Evolutionary conservation across 2,797 vertebrate genomes (phyloP).

Genomic region (Clamator glandarius): DNA sequence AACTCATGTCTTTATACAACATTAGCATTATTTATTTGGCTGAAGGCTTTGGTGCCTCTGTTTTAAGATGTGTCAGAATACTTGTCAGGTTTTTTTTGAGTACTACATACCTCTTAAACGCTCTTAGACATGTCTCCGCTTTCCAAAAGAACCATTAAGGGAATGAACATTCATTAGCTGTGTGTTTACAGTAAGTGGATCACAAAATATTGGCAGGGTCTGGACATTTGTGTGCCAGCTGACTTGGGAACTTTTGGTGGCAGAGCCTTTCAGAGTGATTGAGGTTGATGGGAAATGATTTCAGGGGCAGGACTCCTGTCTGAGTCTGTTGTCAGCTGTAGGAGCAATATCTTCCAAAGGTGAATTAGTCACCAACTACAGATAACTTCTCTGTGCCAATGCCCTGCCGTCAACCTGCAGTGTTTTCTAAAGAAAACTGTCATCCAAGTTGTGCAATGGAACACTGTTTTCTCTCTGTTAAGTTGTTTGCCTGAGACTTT

Average conservation of each 20-base stretch:
- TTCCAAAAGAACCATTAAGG: constrained; percentile 46
- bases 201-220: constrained; percentile 46
- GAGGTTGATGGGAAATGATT: constrained; percentile 47
- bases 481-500: neutral
- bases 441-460: neutral
- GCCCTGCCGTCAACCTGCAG: neutral
- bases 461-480: neutral
- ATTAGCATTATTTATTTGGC: constrained; percentile 18
- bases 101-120: neutral
- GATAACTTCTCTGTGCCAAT: neutral
- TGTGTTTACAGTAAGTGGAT: constrained; percentile 62
- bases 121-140: neutral
- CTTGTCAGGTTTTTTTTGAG: constrained; percentile 5
- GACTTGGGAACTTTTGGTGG: constrained; percentile 48
- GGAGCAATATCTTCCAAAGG: neutral
- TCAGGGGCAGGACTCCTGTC: constrained; percentile 16
- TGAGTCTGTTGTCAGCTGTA: constrained; percentile 15
- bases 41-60: neutral
- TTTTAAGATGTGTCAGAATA: constrained; percentile 24
- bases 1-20: neutral
- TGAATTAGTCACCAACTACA: constrained; percentile 31
- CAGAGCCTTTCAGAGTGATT: constrained; percentile 40
- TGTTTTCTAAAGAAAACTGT: constrained; percentile 18
- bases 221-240: constrained; percentile 29
- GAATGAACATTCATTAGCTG: constrained; percentile 47